Evolutionary conservation across 2,113 vertebrate species (phyloP).

Genomic region (Eretmochelys imbricata): DNA sequence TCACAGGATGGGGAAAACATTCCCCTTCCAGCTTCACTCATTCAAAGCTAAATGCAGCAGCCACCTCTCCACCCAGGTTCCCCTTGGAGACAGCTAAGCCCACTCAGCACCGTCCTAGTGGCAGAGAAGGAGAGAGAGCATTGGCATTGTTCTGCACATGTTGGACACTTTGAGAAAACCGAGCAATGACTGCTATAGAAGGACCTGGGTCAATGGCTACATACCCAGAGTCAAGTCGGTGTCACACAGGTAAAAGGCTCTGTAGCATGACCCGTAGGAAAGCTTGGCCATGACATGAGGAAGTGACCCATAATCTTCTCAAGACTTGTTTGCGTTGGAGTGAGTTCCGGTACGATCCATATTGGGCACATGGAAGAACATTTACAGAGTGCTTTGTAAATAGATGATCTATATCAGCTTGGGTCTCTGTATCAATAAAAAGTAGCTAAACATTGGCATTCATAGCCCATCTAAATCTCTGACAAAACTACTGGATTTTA

Average conservation of each 20-base stretch:
- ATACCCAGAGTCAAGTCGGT: background rate
- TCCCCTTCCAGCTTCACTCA: background rate
- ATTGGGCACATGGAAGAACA: background rate
- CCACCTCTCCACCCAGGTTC: rapidly evolving
- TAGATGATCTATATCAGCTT: background rate
- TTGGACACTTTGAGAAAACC: background rate
- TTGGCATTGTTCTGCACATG: background rate
- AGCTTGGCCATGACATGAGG: background rate
- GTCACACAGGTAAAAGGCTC: background rate
- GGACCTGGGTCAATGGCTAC: background rate
- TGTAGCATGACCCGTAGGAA: background rate
- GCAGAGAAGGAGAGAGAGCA: background rate
- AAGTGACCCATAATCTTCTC: background rate
- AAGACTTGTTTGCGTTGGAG: background rate
- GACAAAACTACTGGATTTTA: background rate
- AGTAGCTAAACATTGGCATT: rapidly evolving
- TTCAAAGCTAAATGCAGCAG: background rate
- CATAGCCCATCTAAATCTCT: background rate
- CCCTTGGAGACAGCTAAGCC: background rate
- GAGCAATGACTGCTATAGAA: background rate
- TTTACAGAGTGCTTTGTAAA: background rate
- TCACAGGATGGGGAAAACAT: background rate
- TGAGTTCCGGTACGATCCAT: background rate
- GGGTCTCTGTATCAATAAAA: background rate
- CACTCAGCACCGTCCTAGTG: background rate